Evolutionary conservation across 2,113 vertebrate species (phyloP), one percentile per base, ranked within the genome.

Genomic region (Brachirus orientalis): DNA sequence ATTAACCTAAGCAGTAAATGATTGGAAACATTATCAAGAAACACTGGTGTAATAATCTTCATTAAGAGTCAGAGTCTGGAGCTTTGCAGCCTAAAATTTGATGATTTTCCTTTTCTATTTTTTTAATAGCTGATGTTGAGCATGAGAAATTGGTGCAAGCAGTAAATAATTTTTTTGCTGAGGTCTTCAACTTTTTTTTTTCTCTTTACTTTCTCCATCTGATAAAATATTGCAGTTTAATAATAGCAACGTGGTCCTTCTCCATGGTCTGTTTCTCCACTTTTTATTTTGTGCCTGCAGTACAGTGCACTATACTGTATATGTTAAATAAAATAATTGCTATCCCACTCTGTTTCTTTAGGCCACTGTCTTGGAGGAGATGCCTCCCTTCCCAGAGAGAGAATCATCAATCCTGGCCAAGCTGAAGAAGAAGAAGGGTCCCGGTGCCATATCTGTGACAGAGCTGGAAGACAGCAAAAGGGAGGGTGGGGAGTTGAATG

Each of bases 331-430:
- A n/a, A n/a, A n/a, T n/a, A n/a, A n/a, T n/a, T n/a, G n/a, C n/a
- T n/a, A n/a, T n/a, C n/a, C 8, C 12, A 52, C 13, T 51, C 2
- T 65, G 22, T 33, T 4, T 0, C 9, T 19, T 13, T 79, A 97
- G 96, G 96, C 96, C 41, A 97, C 96, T 0, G 96, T 97, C 14
- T 87, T 97, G 77, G 96, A 97, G 79, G 96, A 97, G 89, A 97
- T 97, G 96, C 96, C 96, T 0, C 96, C 96, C 0, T 97, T 97
- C 86, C 96, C 96, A 0, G 96, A 97, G 84, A 93, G 96, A 0
- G 96, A 97, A 88, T 97, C 96, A 0, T 97, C 96, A 45, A 97
- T 97, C 77, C 85, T 97, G 79, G 96, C 96, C 16, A 97, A 97
- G 60, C 90, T 97, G 73, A 97, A 97, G 86, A 96, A 96, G 87